phyloP scores from a whole-genome alignment of 2,797 vertebrate species.

The Esox lucius region DNA sequence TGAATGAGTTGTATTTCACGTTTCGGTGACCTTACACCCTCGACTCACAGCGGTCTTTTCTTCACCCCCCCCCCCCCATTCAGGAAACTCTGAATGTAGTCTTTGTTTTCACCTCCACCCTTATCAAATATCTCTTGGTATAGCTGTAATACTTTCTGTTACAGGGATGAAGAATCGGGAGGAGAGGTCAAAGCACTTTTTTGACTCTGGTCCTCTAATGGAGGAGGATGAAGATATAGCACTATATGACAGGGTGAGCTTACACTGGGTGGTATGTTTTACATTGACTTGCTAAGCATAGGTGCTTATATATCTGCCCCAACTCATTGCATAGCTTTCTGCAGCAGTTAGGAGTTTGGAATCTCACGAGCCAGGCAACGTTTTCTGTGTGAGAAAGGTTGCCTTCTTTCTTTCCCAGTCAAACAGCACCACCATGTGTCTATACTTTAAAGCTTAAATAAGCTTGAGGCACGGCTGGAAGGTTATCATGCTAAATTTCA shows the following conservation, averaged over 20 bases:
- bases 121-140: background rate
- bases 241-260: conserved; percentile 86
- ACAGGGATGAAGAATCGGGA: conserved; percentile 97
- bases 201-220: conserved; percentile 93
- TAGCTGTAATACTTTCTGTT: conserved; percentile 27
- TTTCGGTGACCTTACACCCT: background rate
- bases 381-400: no score
- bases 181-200: conserved; percentile 97
- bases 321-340: no score
- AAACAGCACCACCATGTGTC: no score
- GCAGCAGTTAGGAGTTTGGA: no score
- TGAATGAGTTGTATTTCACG: background rate
- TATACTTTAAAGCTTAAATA: no score
- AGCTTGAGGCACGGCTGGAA: no score
- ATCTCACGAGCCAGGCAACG: no score
- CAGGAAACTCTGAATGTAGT: background rate
- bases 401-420: no score
- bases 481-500: no score
- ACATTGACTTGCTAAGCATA: background rate
- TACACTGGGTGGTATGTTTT: background rate
- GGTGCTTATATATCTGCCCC: background rate
- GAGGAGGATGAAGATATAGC: conserved; percentile 91
- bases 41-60: background rate
- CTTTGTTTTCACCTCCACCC: background rate
- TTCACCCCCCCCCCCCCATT: background rate